Percentiles rank a stretch among this genome's conserved stretches.
These are phyloP conservation scores for Bryconaethiops microstoma DNA, from an alignment of 2,797 vertebrate species.

Conservation along the genomic window DNA sequence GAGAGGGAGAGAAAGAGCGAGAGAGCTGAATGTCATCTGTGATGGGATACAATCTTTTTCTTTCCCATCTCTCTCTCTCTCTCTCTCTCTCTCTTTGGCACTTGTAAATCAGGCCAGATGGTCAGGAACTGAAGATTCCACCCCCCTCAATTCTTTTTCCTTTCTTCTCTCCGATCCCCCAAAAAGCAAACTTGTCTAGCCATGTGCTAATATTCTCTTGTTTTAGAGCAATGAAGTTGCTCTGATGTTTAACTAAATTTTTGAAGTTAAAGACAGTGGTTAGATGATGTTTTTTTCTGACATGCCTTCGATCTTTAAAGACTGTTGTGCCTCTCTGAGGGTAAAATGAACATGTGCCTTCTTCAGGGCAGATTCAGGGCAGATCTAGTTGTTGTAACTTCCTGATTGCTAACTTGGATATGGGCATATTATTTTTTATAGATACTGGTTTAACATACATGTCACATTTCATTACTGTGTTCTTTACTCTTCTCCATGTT, in stretches of 20 bases:
- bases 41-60: background rate
- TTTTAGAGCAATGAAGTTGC: background rate
- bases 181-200: background rate
- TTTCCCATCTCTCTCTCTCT: background rate
- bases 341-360: too few species aligned
- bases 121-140: background rate
- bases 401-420: too few species aligned
- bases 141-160: background rate
- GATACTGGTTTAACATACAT: too few species aligned
- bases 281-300: background rate
- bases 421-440: too few species aligned
- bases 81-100: too few species aligned
- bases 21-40: background rate
- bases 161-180: background rate
- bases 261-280: background rate
- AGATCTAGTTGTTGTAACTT: too few species aligned
- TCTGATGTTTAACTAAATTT: background rate
- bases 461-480: too few species aligned
- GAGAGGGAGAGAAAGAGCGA: too few species aligned
- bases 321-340: too few species aligned
- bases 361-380: too few species aligned
- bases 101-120: constrained; percentile 2
- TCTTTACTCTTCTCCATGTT: too few species aligned
- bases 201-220: background rate
- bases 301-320: too few species aligned